A percentile compares a stretch with the other conserved stretches of the same genome.
Evolutionary conservation across 2,113 vertebrate genomes (phyloP).

Genomic region (Chaetodon trifascialis): DNA sequence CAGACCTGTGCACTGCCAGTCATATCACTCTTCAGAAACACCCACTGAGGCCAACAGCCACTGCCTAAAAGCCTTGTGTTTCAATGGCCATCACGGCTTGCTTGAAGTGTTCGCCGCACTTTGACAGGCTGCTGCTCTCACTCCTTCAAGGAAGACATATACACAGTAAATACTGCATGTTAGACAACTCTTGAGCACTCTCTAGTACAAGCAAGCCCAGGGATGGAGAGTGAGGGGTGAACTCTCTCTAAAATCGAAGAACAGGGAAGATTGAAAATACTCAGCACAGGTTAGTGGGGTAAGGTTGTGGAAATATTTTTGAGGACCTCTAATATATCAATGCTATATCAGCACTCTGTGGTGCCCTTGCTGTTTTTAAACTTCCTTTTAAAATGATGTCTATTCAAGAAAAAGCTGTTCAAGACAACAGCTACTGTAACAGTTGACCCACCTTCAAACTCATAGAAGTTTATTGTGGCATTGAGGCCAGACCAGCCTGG

Average conservation of each 20-base stretch:
- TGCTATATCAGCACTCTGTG: not conserved
- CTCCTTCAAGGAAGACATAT: constrained; percentile 39
- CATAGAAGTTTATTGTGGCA: constrained; percentile 12
- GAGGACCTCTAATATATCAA: constrained; percentile 2
- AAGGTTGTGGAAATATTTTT: constrained; percentile 25
- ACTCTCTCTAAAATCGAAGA: constrained; percentile 20
- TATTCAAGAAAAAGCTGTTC: not conserved
- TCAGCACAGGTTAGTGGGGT: constrained; percentile 3
- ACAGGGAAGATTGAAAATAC: constrained; percentile 32
- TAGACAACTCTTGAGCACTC: constrained; percentile 38
- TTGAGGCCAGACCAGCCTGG: constrained; percentile 29
- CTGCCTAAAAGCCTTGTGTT: constrained; percentile 59
- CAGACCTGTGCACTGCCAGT: constrained; percentile 53
- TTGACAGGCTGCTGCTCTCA: constrained; percentile 56
- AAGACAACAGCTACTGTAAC: not conserved
- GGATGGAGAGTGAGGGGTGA: not conserved
- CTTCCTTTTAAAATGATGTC: not conserved
- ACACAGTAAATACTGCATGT: constrained; percentile 60
- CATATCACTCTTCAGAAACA: constrained; percentile 59
- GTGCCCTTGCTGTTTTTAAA: not conserved
- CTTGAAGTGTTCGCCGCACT: constrained; percentile 27
- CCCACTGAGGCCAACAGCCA: constrained; percentile 43
- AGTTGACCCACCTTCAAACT: constrained; percentile 15
- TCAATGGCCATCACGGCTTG: constrained; percentile 45
- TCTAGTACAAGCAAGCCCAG: constrained; percentile 12